phyloP scores from a whole-genome alignment of 1,140 invertebrate species.

The Drosophila sechellia region DNA sequence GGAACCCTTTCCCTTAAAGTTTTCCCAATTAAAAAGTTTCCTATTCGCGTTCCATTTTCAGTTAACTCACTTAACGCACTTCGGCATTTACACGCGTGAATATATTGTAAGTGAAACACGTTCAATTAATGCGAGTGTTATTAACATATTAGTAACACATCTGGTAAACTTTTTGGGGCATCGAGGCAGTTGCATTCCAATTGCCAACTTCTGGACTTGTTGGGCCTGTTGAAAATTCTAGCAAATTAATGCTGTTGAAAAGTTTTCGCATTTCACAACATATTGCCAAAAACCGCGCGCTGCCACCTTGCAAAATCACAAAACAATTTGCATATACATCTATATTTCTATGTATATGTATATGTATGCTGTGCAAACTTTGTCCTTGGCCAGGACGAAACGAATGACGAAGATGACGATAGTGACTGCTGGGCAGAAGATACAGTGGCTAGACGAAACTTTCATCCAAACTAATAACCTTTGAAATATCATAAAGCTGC shows the following conservation, averaged over 20 bases:
- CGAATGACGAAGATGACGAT: conserved; percentile 10
- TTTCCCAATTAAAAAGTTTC: conserved; percentile 58
- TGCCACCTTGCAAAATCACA: conserved; percentile 20
- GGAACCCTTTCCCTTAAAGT: conserved; percentile 36
- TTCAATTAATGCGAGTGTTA: conserved; percentile 41
- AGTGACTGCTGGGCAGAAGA: conserved; percentile 25
- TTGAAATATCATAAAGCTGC: conserved; percentile 39
- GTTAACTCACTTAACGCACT: conserved; percentile 8
- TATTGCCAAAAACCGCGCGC: conserved; percentile 20
- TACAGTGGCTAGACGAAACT: conserved; percentile 38
- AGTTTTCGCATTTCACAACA: conserved; percentile 31
- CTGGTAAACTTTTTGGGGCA: conserved; percentile 18
- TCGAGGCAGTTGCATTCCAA: conserved; percentile 6
- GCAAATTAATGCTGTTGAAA: conserved; percentile 23
- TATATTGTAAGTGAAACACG: neutral
- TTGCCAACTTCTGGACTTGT: conserved; percentile 15
- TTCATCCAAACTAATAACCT: conserved; percentile 45
- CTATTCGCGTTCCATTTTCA: conserved; percentile 26
- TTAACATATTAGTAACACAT: conserved; percentile 47
- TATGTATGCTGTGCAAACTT: conserved; percentile 22
- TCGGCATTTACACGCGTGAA: conserved; percentile 1
- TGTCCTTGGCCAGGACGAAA: conserved; percentile 24
- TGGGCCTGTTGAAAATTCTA: neutral
- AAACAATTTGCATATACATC: conserved; percentile 45
- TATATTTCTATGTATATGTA: neutral